Evolutionary conservation across 2,888 invertebrate species (phyloP).

Genomic region (Parelbella ahira): DNA sequence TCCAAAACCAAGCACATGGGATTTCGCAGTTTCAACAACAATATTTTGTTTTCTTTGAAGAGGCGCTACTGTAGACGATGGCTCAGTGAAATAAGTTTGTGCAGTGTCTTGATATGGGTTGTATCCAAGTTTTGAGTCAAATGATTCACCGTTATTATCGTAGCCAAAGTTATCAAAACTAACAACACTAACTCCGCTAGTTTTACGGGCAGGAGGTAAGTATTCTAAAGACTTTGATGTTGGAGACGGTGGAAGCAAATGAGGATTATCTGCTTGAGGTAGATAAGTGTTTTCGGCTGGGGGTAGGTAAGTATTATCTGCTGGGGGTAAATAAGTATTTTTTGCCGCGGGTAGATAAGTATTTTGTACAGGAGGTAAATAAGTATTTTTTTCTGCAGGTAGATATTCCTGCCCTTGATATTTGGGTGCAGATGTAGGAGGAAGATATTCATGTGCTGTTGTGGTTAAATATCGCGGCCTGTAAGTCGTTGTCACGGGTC

Average conservation of each 20-base stretch:
- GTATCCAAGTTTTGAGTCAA: constrained; percentile 24
- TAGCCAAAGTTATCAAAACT: constrained; percentile 47
- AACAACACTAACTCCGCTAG: constrained; percentile 31
- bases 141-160: constrained; percentile 37
- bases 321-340: constrained; percentile 29
- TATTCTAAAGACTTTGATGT: constrained; percentile 16
- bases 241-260: constrained; percentile 3
- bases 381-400: constrained; percentile 50
- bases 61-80: constrained; percentile 31
- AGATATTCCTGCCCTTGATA: constrained; percentile 59
- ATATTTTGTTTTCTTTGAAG: constrained; percentile 48
- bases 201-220: constrained; percentile 14
- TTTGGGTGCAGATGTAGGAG: constrained; percentile 34
- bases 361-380: constrained; percentile 29
- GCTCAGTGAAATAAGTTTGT: constrained; percentile 26
- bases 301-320: constrained; percentile 21
- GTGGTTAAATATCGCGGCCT: constrained; percentile 50
- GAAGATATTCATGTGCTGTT: constrained; percentile 42
- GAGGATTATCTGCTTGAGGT: not conserved
- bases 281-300: constrained; percentile 7
- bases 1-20: constrained; percentile 58
- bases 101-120: constrained; percentile 36
- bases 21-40: constrained; percentile 61
- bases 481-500: constrained; percentile 46
- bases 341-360: constrained; percentile 22